Base-by-base conservation (phyloP, 2,888 invertebrate species). In the Sarcophaga variegata region DNA sequence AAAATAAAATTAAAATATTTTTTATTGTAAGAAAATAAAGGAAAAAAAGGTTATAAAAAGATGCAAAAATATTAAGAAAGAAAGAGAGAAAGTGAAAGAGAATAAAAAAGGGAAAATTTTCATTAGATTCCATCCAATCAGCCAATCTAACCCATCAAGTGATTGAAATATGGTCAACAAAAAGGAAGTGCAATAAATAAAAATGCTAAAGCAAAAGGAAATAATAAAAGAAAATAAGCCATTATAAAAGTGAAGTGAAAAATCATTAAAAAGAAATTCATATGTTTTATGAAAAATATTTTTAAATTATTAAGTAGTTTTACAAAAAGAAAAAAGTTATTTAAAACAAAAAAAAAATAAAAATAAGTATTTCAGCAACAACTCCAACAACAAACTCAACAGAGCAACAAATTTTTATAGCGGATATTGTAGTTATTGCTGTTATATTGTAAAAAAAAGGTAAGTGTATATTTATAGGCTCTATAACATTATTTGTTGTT, bases 111-210 rank as follows among this genome's bases (percentile, higher is more conserved):
- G 54, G 4, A 54, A 54, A 54, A 17, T 54, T 54, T 54, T 78
- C n/a, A 66, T 69, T 37, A 37, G 12, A 74, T 17, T 54, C 6
- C 20, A 20, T 64, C 37, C 45, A 63, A 77, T 4, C 20, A 20
- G 37, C 37, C 20, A 63, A 76, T 71, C 6, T 1, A 72, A 78
- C n/a, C 37, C 59, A 47, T 2, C 5, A 54, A 14, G 17, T 22
- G 54, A 72, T 62, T 74, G 67, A 69, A 77, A 54, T 22, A 59
- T 67, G 27, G 75, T 63, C 54, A 17, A 54, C 74, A 63, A 67
- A 76, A 78, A 74, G 83, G 62, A 83, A 78, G 66, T 83, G 45
- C 25, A 75, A 70, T 79, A 63, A 78, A 69, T 63, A 75, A 45
- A 67, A 67, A 37, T 47, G n/a, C 27, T 45, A 62, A 25, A 64